Evolutionary conservation across 2,113 vertebrate species (phyloP), one percentile per base, ranked within the genome.

Genomic region (Pantherophis guttatus): DNA sequence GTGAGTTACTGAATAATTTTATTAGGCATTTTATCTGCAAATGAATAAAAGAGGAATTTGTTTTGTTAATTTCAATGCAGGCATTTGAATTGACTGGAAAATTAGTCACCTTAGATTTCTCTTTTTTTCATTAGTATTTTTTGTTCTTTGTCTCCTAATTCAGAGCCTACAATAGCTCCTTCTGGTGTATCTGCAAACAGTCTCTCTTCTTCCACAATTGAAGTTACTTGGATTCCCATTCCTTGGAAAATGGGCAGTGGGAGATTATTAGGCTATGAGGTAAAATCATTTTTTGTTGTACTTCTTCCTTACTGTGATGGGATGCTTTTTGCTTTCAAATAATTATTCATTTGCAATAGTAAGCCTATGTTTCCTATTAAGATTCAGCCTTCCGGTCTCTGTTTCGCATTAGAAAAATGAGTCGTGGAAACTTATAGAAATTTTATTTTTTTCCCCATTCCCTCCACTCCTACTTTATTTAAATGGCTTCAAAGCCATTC

Each of bases 251-350:
- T 96, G 93, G 97, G 97, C 39, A 97, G 98, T 85, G 99, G 99
- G 70, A 98, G 98, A 96, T 98, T 99, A 91, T 98, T 99, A 15
- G 99, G 99, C 95, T 99, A 99, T 13, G 99, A 99, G 99, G 99
- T 99, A 97, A 93, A 65, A 87, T 53, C 62, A 65, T 54, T 12
- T 81, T 86, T 13, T 87, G 24, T 90, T 23, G 23, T 44, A 3
- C 89, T 87, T 5, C 62, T 54, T 55, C 33, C 59, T 90, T 88
- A 5, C 81, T 87, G 13, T 75, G 57, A 48, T 48, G n/a, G 62
- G 53, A 11, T n/a, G 17, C 33, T 48, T 87, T 55, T 50, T 11
- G 0, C 15, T 92, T 90, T 55, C 88, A 90, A 75, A 58, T 90
- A 8, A 58, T 92, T 87, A 50, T 70, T 92, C 39, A 57, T 87